Percentiles rank a stretch among this genome's conserved stretches.
These are phyloP conservation scores for Microcebus griseorufus DNA, from an alignment of 2,113 vertebrate genomes.

Conservation along the genomic window DNA sequence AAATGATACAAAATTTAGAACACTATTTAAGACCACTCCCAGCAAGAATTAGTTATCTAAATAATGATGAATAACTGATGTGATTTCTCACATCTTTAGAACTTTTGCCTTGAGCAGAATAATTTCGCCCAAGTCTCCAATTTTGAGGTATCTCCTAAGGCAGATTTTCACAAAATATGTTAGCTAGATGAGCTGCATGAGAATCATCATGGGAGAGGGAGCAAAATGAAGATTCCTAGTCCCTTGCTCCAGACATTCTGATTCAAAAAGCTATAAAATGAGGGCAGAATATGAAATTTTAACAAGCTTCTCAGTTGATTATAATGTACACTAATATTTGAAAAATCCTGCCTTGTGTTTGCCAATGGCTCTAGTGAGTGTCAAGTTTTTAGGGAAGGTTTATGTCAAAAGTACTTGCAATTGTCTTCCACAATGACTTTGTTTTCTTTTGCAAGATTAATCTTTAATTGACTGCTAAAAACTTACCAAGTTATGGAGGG, in stretches of 20 bases:
- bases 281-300: neutral
- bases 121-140: neutral
- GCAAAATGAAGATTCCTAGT: neutral
- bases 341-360: neutral
- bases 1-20: slow-evolving; percentile 27
- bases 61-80: neutral
- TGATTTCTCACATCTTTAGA: neutral
- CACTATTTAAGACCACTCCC: neutral
- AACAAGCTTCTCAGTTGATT: neutral
- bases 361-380: neutral
- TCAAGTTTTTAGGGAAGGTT: neutral
- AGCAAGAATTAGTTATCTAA: neutral
- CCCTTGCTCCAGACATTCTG: neutral
- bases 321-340: neutral
- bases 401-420: neutral
- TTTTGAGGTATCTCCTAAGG: neutral
- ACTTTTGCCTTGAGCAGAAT: neutral
- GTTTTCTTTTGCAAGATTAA: neutral
- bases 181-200: fast-evolving
- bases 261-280: neutral
- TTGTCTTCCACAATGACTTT: neutral
- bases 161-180: neutral
- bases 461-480: neutral
- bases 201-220: neutral
- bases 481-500: neutral